phyloP scores from a whole-genome alignment of 2,797 vertebrate genomes.

The Otolemur crassicaudatus region DNA sequence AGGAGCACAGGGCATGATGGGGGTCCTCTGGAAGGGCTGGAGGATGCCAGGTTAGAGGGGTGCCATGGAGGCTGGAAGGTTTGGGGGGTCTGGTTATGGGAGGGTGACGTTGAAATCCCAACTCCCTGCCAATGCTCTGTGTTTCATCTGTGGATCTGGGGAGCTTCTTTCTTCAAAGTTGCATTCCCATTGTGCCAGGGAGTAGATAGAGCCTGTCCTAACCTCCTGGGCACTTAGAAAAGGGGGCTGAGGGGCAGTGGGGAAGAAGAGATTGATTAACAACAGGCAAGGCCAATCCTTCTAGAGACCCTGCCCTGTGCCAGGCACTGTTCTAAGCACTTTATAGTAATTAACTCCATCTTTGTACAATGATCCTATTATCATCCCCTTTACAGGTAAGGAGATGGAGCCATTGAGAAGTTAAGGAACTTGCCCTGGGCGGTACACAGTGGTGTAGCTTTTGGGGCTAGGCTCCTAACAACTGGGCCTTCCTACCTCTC shows the following conservation, averaged over 20 bases:
- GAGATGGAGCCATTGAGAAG: background rate
- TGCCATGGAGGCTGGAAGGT: too few species aligned
- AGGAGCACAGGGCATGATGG: fast-evolving
- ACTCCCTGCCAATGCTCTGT: background rate
- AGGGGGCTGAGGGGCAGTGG: fast-evolving
- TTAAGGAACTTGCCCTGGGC: background rate
- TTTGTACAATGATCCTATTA: background rate
- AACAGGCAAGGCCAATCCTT: background rate
- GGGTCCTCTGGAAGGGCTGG: background rate
- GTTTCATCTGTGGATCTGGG: background rate
- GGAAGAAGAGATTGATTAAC: background rate
- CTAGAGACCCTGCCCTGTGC: background rate
- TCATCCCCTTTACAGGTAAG: background rate
- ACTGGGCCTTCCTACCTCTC: too few species aligned
- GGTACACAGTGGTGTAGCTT: background rate
- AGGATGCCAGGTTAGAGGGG: background rate
- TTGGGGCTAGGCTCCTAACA: background rate
- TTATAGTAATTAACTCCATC: background rate
- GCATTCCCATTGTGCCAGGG: background rate
- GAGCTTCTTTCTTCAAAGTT: background rate
- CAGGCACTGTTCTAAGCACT: background rate
- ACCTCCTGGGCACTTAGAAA: background rate
- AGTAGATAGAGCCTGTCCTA: background rate
- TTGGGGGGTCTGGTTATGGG: background rate
- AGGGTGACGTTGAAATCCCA: background rate